Percentiles rank a stretch among this genome's conserved stretches.
phyloP scores from a whole-genome alignment of 2,797 vertebrate species.

The Podarcis siculus region DNA sequence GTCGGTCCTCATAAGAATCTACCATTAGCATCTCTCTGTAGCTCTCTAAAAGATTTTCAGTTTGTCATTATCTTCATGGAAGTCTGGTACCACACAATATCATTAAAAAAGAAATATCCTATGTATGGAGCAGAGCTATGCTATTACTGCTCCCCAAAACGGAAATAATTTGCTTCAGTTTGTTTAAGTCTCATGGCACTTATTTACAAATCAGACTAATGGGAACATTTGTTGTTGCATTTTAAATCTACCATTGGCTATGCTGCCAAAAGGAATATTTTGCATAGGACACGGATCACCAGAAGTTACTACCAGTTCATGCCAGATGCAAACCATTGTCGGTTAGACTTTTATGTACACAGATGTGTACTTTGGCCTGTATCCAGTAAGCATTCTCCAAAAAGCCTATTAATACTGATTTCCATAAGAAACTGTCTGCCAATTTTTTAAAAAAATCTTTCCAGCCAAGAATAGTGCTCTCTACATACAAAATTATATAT shows the following conservation, averaged over 20 bases:
- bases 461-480: constrained; percentile 40
- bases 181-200: constrained; percentile 9
- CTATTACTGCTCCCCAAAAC: neutral
- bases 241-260: neutral
- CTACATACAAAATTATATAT: neutral
- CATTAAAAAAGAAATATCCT: neutral
- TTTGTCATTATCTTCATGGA: neutral
- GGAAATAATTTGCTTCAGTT: neutral
- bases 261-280: neutral
- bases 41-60: neutral
- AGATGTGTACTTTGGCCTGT: neutral
- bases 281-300: constrained; percentile 11
- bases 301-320: neutral
- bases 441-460: constrained; percentile 26
- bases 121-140: neutral
- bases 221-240: constrained; percentile 1
- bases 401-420: neutral
- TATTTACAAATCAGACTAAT: constrained; percentile 32
- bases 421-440: constrained; percentile 34
- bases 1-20: neutral
- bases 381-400: neutral
- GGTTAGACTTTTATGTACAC: neutral
- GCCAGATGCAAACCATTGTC: neutral
- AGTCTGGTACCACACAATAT: neutral
- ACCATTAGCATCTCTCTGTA: neutral